Percentiles rank a stretch among this genome's conserved stretches.
Conservation (phyloP, 1,140 invertebrate species). For the Sycophaga agraensis region DNA sequence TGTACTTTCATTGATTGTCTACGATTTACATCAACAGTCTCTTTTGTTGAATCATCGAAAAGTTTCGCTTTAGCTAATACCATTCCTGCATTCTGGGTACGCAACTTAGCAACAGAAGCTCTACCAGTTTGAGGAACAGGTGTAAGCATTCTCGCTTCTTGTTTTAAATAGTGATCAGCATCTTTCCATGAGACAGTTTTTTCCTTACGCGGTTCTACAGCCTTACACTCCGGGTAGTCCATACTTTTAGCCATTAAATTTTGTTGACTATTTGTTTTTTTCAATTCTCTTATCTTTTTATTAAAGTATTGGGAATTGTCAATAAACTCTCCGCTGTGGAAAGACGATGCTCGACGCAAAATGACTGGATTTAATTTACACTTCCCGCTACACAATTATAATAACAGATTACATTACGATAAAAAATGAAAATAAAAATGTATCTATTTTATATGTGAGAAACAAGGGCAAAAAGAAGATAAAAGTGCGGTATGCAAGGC, state of each 20-base stretch:
- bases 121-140: conserved; percentile 56
- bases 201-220: conserved; percentile 24
- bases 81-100: conserved; percentile 69
- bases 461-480: too few relatives aligned
- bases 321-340: conserved; percentile 43
- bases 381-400: neutral
- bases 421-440: too few relatives aligned
- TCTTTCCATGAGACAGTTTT: conserved; percentile 50
- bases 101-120: conserved; percentile 64
- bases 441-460: too few relatives aligned
- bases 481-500: too few relatives aligned
- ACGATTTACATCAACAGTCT: conserved; percentile 11
- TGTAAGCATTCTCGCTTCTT: conserved; percentile 32
- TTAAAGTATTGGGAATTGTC: conserved; percentile 45
- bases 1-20: conserved; percentile 22
- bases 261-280: conserved; percentile 45
- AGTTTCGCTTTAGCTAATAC: conserved; percentile 67
- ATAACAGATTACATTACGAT: too few relatives aligned
- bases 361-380: neutral
- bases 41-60: conserved; percentile 57
- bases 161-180: conserved; percentile 49
- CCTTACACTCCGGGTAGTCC: neutral
- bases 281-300: conserved; percentile 46
- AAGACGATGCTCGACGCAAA: conserved; percentile 49
- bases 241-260: conserved; percentile 26